Conservation (phyloP, 2,113 vertebrate species). For the Columba janthina region DNA sequence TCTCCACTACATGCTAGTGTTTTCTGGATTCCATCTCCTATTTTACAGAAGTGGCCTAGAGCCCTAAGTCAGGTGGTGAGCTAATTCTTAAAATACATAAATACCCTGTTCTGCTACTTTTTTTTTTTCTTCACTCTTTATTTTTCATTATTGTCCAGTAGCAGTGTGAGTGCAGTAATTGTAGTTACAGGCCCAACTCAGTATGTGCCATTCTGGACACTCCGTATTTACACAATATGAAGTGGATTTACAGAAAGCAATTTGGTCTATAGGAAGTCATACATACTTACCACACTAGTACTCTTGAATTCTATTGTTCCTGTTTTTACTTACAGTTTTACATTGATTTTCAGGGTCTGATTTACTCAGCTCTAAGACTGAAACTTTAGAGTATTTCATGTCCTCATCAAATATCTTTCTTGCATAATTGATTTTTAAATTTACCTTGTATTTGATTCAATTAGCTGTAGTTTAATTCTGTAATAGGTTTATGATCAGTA, state of each 20-base stretch:
- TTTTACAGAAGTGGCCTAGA: background rate
- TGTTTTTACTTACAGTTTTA: background rate
- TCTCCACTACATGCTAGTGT: constrained; percentile 21
- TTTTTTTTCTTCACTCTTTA: background rate
- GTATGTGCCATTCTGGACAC: constrained; percentile 29
- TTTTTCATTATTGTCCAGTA: constrained; percentile 1
- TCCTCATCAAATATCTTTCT: constrained; percentile 15
- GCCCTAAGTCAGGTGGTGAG: background rate
- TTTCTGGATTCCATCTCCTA: constrained; percentile 5
- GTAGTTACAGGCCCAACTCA: background rate
- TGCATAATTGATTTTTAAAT: constrained; percentile 45
- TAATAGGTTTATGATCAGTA: constrained; percentile 67
- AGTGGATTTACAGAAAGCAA: constrained; percentile 9
- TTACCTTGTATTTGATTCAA: constrained; percentile 35
- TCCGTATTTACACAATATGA: constrained; percentile 43
- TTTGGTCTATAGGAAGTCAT: constrained; percentile 20
- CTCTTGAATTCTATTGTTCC: background rate
- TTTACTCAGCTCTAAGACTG: background rate
- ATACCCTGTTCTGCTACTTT: background rate
- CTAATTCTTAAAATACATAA: constrained; percentile 6
- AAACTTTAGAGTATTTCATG: constrained; percentile 1
- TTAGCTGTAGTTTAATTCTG: constrained; percentile 59
- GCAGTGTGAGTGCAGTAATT: constrained; percentile 16
- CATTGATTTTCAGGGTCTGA: background rate
- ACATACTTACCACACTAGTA: background rate